Evolutionary conservation across 2,888 invertebrate genomes (phyloP), one percentile per base, ranked within the genome.

Genomic region (Crossocerus cetratus): DNA sequence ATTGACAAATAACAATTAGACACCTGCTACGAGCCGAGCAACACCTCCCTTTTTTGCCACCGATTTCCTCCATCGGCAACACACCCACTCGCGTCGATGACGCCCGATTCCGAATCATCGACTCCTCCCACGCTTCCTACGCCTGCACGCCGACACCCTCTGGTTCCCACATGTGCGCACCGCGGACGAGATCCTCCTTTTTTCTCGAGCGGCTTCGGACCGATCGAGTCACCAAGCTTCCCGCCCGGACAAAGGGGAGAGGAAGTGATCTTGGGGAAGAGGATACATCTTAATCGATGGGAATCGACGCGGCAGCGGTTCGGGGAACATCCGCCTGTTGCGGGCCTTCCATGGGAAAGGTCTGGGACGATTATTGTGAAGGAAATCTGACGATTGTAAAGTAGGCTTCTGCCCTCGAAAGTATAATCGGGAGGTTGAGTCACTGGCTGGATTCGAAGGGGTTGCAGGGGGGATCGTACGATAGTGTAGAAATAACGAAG

Each of bases 401-500:
- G 43, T 43, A 8, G 43, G 13, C 43, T 43, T 5, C 43, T 43
- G 43, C 43, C n/a, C n/a, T n/a, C n/a, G n/a, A n/a, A n/a, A n/a
- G n/a, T n/a, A n/a, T n/a, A n/a, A n/a, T n/a, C n/a, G n/a, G n/a
- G n/a, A n/a, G n/a, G n/a, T n/a, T n/a, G n/a, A n/a, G n/a, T n/a
- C n/a, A n/a, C n/a, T n/a, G n/a, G n/a, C n/a, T n/a, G n/a, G n/a
- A n/a, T n/a, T n/a, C n/a, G n/a, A n/a, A n/a, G n/a, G n/a, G n/a
- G n/a, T n/a, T n/a, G n/a, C n/a, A n/a, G n/a, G 57, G 45, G 20
- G 42, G 32, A 65, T 54, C 43, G 22, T 45, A 63, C 21, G 76
- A 80, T 80, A 80, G 81, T 74, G 72, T 81, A 84, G 86, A 85
- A 87, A 82, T 86, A 84, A 81, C 75, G 83, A 83, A 86, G 85